Conservation (phyloP, 2,888 invertebrate species). For the Sacculina carcini region DNA sequence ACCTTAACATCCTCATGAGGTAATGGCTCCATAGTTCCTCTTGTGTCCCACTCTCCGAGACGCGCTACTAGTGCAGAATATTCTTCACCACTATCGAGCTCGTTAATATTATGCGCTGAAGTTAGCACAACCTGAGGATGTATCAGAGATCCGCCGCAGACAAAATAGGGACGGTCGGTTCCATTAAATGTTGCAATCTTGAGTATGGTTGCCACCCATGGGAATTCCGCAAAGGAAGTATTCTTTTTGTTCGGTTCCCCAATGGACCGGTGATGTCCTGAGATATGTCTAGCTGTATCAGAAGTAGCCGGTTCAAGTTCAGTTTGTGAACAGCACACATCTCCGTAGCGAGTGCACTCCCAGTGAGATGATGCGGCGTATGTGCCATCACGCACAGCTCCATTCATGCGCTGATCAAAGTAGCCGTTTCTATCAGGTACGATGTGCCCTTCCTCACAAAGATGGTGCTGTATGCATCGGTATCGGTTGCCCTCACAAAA, state of each 20-base stretch:
- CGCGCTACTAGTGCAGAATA: constrained; percentile 31
- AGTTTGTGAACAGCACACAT: constrained; percentile 7
- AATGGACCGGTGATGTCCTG: constrained; percentile 44
- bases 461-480: not conserved
- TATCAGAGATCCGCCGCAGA: constrained; percentile 55
- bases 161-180: constrained; percentile 27
- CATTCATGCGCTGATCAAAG: not conserved
- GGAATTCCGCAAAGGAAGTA: constrained; percentile 47
- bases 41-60: constrained; percentile 60
- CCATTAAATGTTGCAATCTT: constrained; percentile 10
- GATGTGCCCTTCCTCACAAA: not conserved
- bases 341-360: constrained; percentile 34
- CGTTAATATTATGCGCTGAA: constrained; percentile 44
- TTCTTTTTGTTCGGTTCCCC: constrained; percentile 25
- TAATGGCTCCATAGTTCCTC: constrained; percentile 37
- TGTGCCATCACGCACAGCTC: not conserved
- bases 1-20: constrained; percentile 43
- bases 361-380: constrained; percentile 46
- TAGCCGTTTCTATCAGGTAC: not conserved
- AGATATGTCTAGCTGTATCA: constrained; percentile 42
- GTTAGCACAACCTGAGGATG: constrained; percentile 47
- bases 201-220: constrained; percentile 53
- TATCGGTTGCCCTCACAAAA: no score
- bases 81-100: constrained; percentile 14
- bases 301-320: constrained; percentile 9